These are phyloP conservation scores for Muschampia plurimacula DNA, from an alignment of 2,888 invertebrate species.

Conservation along the genomic window DNA sequence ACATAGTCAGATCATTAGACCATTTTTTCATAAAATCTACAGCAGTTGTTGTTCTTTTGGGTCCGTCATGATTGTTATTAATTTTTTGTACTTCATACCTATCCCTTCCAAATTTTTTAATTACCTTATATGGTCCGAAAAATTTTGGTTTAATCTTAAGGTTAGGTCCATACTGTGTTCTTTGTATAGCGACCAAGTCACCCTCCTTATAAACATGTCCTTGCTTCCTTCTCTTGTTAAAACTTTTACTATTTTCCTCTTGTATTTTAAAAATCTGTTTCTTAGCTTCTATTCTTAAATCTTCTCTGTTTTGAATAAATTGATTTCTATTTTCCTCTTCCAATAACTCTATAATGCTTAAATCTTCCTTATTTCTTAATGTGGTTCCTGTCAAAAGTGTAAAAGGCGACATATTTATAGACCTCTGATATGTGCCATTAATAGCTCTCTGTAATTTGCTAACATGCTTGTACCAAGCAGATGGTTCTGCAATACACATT, in stretches of 20 bases:
- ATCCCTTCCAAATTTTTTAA: background rate
- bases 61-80: background rate
- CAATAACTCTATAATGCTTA: conserved; percentile 1
- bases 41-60: conserved; percentile 7
- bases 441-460: conserved; percentile 17
- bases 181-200: conserved; percentile 7
- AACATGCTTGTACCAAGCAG: conserved; percentile 10
- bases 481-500: conserved; percentile 8
- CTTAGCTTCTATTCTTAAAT: background rate
- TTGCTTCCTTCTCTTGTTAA: background rate
- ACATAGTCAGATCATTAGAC: conserved; percentile 4
- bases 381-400: background rate
- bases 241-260: background rate
- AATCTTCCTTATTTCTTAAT: conserved; percentile 3
- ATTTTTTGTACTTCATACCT: conserved; percentile 1
- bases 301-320: background rate
- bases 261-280: conserved; percentile 1
- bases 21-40: conserved; percentile 18
- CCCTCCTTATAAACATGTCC: background rate
- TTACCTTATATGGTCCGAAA: background rate
- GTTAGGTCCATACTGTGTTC: conserved; percentile 3
- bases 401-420: conserved; percentile 2
- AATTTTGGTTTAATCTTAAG: conserved; percentile 3
- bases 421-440: conserved; percentile 15
- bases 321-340: conserved; percentile 1